Percentiles rank a stretch among this genome's conserved stretches.
Conservation (phyloP, 2,113 vertebrate species). For the Lanius ludovicianus region DNA sequence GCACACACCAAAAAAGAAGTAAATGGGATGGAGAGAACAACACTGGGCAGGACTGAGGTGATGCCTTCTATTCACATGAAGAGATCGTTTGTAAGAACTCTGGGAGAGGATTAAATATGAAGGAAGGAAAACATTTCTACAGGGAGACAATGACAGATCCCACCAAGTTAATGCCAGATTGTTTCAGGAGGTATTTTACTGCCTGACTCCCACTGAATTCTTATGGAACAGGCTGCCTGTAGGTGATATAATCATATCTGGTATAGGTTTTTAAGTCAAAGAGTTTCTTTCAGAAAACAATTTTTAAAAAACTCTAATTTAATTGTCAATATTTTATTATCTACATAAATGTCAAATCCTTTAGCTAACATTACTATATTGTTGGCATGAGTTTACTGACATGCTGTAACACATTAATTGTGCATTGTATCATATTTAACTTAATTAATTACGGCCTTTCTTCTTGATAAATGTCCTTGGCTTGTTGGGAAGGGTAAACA, state of each 20-base stretch:
- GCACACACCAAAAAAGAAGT: background rate
- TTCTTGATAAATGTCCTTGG: constrained; percentile 7
- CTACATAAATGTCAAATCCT: background rate
- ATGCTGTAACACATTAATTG: constrained; percentile 31
- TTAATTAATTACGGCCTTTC: background rate
- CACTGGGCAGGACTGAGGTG: background rate
- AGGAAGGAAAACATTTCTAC: background rate
- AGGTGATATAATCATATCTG: background rate
- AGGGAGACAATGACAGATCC: background rate
- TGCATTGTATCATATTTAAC: background rate
- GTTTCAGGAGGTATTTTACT: background rate
- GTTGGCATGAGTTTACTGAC: background rate
- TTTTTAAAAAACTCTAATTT: background rate
- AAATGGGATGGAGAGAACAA: background rate
- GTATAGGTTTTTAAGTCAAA: background rate
- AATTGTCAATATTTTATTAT: background rate
- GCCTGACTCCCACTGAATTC: background rate
- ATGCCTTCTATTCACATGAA: background rate
- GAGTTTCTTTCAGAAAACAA: background rate
- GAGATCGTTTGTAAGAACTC: background rate
- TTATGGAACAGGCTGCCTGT: background rate
- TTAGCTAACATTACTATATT: background rate
- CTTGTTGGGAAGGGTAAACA: background rate
- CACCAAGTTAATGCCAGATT: background rate
- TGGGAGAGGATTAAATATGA: background rate